Evolutionary conservation across 2,888 invertebrate species (phyloP).

Genomic region (Notocelia uddmanniana): DNA sequence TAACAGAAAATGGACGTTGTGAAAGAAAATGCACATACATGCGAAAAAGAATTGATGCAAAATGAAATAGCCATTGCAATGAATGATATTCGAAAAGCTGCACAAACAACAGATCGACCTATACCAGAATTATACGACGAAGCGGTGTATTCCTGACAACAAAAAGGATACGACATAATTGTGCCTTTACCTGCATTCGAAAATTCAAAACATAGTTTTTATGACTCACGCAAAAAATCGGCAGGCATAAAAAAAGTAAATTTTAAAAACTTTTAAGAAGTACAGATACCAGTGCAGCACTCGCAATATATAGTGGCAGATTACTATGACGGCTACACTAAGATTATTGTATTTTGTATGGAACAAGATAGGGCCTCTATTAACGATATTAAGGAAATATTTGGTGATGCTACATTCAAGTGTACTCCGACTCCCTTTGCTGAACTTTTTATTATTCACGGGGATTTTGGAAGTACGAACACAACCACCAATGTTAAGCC

Average conservation of each 20-base stretch:
- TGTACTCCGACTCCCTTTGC: slow-evolving; percentile 9
- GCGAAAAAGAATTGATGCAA: slow-evolving; percentile 3
- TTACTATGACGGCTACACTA: slow-evolving; percentile 18
- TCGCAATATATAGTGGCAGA: slow-evolving; percentile 18
- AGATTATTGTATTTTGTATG: slow-evolving; percentile 14
- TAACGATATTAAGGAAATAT: slow-evolving; percentile 7
- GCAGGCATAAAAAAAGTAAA: slow-evolving; percentile 10
- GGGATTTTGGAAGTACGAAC: slow-evolving; percentile 15
- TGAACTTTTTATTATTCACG: slow-evolving; percentile 15
- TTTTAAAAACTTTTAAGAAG: slow-evolving; percentile 21
- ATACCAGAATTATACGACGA: slow-evolving; percentile 10
- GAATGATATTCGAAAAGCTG: slow-evolving; percentile 12
- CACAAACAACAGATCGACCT: slow-evolving; percentile 21
- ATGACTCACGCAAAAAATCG: slow-evolving; percentile 19
- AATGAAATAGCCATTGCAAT: slow-evolving; percentile 27
- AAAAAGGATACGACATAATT: slow-evolving; percentile 23
- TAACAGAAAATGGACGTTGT: slow-evolving; percentile 6
- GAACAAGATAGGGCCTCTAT: not conserved
- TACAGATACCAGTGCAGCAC: slow-evolving; percentile 22
- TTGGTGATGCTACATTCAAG: slow-evolving; percentile 11
- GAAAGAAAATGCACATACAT: not conserved
- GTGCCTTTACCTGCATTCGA: slow-evolving; percentile 13
- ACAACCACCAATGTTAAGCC: slow-evolving; percentile 23
- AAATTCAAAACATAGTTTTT: slow-evolving; percentile 14
- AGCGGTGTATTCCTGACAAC: slow-evolving; percentile 2